phyloP scores from a whole-genome alignment of 2,113 vertebrate genomes.

The Xiphophorus hellerii region DNA sequence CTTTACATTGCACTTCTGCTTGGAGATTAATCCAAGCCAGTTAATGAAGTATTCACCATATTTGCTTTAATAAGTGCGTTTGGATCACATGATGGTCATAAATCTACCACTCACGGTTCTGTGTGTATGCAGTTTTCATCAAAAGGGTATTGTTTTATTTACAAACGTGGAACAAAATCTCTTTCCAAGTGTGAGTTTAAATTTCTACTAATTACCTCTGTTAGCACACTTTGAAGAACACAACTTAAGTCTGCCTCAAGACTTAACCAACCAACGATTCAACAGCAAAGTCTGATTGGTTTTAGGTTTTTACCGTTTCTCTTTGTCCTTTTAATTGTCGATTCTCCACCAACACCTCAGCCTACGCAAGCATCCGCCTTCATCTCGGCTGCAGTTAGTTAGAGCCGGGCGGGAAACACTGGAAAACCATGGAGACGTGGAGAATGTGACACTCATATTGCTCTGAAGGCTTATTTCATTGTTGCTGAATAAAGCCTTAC shows the following conservation, averaged over 20 bases:
- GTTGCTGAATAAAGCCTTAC: slow-evolving; percentile 70
- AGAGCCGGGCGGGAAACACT: slow-evolving; percentile 59
- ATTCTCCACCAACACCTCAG: slow-evolving; percentile 48
- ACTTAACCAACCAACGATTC: slow-evolving; percentile 1
- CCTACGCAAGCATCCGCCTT: slow-evolving; percentile 61
- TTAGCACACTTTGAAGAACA: slow-evolving; percentile 7
- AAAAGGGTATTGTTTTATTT: not conserved
- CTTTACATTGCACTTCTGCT: not conserved
- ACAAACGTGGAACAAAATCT: not conserved
- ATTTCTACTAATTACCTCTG: not conserved
- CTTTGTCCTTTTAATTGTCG: slow-evolving; percentile 46
- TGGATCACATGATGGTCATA: slow-evolving; percentile 3
- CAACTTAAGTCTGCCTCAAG: slow-evolving; percentile 12
- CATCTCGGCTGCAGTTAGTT: slow-evolving; percentile 41
- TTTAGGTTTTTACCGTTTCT: slow-evolving; percentile 40
- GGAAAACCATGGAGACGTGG: slow-evolving; percentile 61
- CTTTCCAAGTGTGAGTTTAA: slow-evolving; percentile 18
- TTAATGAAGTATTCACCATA: slow-evolving; percentile 12
- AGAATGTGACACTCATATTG: slow-evolving; percentile 66
- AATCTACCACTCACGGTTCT: slow-evolving; percentile 5
- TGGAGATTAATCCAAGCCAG: slow-evolving; percentile 1
- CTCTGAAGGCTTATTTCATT: slow-evolving; percentile 55
- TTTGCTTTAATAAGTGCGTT: slow-evolving; percentile 10
- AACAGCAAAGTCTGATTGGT: slow-evolving; percentile 27
- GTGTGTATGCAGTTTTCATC: not conserved